These are phyloP conservation scores for Asteroscopus sphinx DNA, from an alignment of 2,888 invertebrate genomes.

Conservation along the genomic window DNA sequence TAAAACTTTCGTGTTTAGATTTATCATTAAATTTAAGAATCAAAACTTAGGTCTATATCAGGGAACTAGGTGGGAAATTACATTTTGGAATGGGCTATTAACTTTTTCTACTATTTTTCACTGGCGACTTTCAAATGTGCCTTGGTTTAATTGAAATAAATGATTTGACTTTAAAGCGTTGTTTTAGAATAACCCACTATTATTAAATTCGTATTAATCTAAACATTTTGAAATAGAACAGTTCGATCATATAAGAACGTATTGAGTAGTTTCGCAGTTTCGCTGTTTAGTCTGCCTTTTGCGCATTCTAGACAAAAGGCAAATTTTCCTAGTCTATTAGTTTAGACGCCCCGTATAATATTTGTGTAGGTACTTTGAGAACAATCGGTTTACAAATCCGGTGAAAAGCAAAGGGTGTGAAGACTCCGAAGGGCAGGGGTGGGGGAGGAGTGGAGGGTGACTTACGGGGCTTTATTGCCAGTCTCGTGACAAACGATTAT, in stretches of 20 bases:
- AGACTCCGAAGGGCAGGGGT: slow-evolving; percentile 45
- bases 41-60: too few relatives aligned
- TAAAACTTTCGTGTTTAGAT: not conserved
- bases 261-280: not conserved
- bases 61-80: too few relatives aligned
- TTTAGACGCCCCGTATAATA: slow-evolving; percentile 52
- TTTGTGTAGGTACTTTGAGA: slow-evolving; percentile 60
- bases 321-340: slow-evolving; percentile 53
- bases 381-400: slow-evolving; percentile 61
- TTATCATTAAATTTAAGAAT: too few relatives aligned
- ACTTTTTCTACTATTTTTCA: too few relatives aligned
- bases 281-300: slow-evolving; percentile 37
- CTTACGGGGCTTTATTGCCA: slow-evolving; percentile 70
- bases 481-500: slow-evolving; percentile 74
- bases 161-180: too few relatives aligned
- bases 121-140: too few relatives aligned
- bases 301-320: slow-evolving; percentile 43
- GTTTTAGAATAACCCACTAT: too few relatives aligned
- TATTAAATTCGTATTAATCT: not conserved
- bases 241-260: not conserved
- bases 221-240: not conserved
- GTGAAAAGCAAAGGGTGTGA: slow-evolving; percentile 60
- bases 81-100: too few relatives aligned
- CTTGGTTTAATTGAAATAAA: too few relatives aligned
- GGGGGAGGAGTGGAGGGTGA: slow-evolving; percentile 38